A percentile compares a stretch with the other conserved stretches of the same genome.
These are phyloP conservation scores for Ptilodon capucinus DNA, from an alignment of 2,888 invertebrate species.

Conservation along the genomic window DNA sequence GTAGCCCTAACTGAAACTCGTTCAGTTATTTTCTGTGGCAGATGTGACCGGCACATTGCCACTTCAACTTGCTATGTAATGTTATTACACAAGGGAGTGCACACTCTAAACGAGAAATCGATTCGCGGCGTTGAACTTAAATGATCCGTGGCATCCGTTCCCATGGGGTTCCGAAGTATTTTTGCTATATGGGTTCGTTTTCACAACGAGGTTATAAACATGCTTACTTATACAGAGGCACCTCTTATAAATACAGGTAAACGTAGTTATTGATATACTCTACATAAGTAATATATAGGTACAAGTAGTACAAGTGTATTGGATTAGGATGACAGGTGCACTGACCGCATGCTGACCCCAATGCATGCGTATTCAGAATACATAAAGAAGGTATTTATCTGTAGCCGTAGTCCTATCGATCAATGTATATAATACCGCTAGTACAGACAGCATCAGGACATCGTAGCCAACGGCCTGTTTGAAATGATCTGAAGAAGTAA, in stretches of 20 bases:
- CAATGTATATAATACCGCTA: not conserved
- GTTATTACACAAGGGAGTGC: conserved; percentile 5
- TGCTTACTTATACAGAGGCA: too few species aligned
- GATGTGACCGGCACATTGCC: conserved; percentile 17
- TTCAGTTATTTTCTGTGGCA: conserved; percentile 18
- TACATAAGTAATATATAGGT: too few species aligned
- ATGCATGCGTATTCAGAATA: not conserved
- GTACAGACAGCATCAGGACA: too few species aligned
- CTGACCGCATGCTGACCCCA: not conserved
- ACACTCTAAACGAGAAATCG: conserved; percentile 15
- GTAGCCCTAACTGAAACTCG: conserved; percentile 9
- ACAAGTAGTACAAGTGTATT: too few species aligned
- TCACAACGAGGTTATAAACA: too few species aligned
- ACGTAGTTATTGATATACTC: too few species aligned
- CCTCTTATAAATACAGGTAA: too few species aligned
- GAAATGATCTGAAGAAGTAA: too few species aligned
- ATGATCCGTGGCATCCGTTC: conserved; percentile 2
- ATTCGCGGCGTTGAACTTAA: conserved; percentile 8
- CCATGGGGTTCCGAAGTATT: not conserved
- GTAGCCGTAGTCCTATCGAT: not conserved
- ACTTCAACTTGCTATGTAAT: conserved; percentile 8
- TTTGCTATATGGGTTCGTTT: not conserved
- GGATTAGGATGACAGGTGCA: not conserved
- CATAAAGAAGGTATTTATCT: not conserved
- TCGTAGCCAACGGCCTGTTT: too few species aligned